Percentiles rank a stretch among this genome's conserved stretches.
phyloP scores from a whole-genome alignment of 2,888 invertebrate species.

The Folsomia manolachei region DNA sequence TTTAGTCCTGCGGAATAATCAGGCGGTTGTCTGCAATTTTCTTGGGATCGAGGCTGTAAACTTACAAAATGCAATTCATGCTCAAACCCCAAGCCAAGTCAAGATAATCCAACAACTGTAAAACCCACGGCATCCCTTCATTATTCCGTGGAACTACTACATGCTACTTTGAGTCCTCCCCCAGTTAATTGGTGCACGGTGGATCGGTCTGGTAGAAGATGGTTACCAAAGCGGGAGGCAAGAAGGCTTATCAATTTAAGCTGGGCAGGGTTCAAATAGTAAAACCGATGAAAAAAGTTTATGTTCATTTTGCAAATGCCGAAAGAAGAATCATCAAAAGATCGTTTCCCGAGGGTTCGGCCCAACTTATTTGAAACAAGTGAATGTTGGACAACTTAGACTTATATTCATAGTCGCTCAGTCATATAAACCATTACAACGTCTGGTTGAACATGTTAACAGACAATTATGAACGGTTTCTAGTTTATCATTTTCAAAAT shows the following conservation, averaged over 20 bases:
- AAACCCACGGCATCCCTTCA: too few relatives aligned
- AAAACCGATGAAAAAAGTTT: not conserved
- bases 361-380: not conserved
- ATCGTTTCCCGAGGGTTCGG: not conserved
- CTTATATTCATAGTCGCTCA: not conserved
- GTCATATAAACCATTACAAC: too few relatives aligned
- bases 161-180: too few relatives aligned
- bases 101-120: not conserved
- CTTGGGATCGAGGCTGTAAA: not conserved
- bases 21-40: not conserved
- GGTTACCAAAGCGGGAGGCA: not conserved
- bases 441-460: too few relatives aligned
- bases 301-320: not conserved
- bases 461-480: too few relatives aligned
- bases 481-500: too few relatives aligned
- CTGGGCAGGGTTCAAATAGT: not conserved
- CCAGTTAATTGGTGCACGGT: conserved; percentile 5
- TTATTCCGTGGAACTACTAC: too few relatives aligned
- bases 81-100: too few relatives aligned
- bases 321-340: not conserved
- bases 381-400: not conserved
- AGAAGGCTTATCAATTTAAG: too few relatives aligned
- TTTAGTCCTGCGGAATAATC: conserved; percentile 6
- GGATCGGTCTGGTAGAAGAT: not conserved
- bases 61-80: too few relatives aligned